Evolutionary conservation across 2,888 invertebrate species (phyloP), one percentile per base, ranked within the genome.

Genomic region (Quadroppia sp.): DNA sequence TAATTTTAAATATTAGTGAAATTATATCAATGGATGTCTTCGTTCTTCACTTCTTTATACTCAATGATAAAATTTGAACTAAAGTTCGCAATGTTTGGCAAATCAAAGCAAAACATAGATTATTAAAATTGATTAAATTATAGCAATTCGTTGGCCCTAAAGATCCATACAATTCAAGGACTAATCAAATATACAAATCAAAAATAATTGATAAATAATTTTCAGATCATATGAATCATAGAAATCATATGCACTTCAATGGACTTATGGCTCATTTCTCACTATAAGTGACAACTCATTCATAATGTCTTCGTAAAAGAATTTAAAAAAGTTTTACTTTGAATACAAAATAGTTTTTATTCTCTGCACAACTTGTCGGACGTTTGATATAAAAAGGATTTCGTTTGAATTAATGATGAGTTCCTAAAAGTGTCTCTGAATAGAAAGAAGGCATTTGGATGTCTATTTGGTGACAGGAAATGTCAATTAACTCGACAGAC

Each of bases 71-170:
- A 4, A 45, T 45, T 36, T 45, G 45, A 45, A 15, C 2, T 9
- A 2, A 15, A 11, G 45, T 45, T 45, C 15, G 45, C 45, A 45
- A 45, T 45, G 45, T 45, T 45, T 45, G 45, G 13, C 15, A 3
- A 50, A n/a, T 50, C 2, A 20, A 20, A 15, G 50, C n/a, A 50
- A 50, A n/a, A 23, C 50, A 45, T 45, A 50, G 50, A 50, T n/a
- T 50, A 50, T 15, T 50, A 23, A 50, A 56, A 30, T 3, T 56
- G 56, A 56, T 56, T 56, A 56, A 30, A 56, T 56, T 56, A 28
- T 13, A 7, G 13, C 1, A 28, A 30, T 56, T 56, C 30, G 56
- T 56, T 56, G 56, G 56, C 17, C 56, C 56, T 30, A 30, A 13
- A 56, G 3, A 56, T 56, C 28, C n/a, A n/a, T n/a, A 13, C 9